Base-by-base conservation (phyloP, 2,113 vertebrate species). In the Emydocephalus ijimae region DNA sequence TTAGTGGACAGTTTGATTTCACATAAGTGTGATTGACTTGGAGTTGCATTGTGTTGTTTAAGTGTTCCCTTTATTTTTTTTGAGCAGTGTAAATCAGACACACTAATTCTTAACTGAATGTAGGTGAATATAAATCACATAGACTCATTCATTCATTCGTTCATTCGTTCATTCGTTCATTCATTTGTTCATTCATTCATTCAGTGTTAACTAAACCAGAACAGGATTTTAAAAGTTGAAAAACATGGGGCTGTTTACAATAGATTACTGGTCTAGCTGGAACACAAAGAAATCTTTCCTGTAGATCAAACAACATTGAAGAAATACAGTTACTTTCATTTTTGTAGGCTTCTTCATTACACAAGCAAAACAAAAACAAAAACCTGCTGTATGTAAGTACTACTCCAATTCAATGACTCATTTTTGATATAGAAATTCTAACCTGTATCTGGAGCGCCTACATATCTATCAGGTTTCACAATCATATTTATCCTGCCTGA, bases 211-310 rank as follows among this genome's bases (percentile, higher is more conserved):
- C 64, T 74, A 74, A 29, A 15, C 64, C 12, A 69, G 64, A n/a
- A 34, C 64, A 34, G 11, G 45, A 50, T 48, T 48, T 43, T 24
- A 86, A 50, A 50, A 86, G 12, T 57, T 57, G 24, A 48, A 50
- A 97, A 97, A 97, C 39, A 95, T 97, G 94, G 90, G 90, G 93
- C 88, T 92, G 8, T 34, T 93, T 88, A 81, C 69, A 91, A 90
- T 86, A 0, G 89, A 52, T 85, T 91, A 88, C 86, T 4, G 0
- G 92, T 59, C 92, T 94, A 96, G 45, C 94, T 89, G 92, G 10
- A 92, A 90, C 7, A 50, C 2, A 45, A 91, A 92, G 29, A 90
- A 50, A 92, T n/a, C 12, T 69, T 5, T 52, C 50, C 4, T 87
- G 48, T 12, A 24, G 4, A 24, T 64, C 94, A 0, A 0, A 61